Evolutionary conservation across 2,888 invertebrate genomes (phyloP).

Genomic region (Zelleria hepariella): DNA sequence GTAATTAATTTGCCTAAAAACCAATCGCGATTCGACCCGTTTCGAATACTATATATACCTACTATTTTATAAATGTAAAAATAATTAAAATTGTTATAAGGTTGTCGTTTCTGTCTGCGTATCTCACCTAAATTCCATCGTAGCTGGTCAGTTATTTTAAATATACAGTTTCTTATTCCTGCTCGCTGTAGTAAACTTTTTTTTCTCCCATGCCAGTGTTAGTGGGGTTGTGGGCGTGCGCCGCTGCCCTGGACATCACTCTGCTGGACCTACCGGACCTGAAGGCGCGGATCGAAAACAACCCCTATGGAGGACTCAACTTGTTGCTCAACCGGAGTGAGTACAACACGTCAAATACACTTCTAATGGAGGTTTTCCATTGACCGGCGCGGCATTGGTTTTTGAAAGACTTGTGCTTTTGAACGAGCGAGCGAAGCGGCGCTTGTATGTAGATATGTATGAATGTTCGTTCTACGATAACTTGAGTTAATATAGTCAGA

Average conservation of each 20-base stretch:
- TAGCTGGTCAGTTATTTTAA: background rate
- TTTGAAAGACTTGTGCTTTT: background rate
- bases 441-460: too few relatives aligned
- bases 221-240: slow-evolving; percentile 18
- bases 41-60: background rate
- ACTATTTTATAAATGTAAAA: background rate
- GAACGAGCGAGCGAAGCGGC: background rate
- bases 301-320: slow-evolving; percentile 40
- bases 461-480: too few relatives aligned
- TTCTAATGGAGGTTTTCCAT: background rate
- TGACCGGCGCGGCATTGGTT: background rate
- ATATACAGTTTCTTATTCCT: background rate
- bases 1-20: too few relatives aligned
- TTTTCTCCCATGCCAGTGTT: slow-evolving; percentile 19
- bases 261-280: slow-evolving; percentile 28
- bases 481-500: too few relatives aligned
- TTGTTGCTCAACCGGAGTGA: slow-evolving; percentile 36
- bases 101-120: background rate
- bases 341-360: slow-evolving; percentile 12
- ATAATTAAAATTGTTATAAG: background rate
- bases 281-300: slow-evolving; percentile 35
- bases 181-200: background rate
- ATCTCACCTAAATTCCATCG: background rate
- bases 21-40: too few relatives aligned
- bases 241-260: slow-evolving; percentile 31